Percentiles rank a stretch among this genome's conserved stretches.
Evolutionary conservation across 1,140 invertebrate genomes (phyloP).

Genomic region (Lordiphosa stackelbergi): DNA sequence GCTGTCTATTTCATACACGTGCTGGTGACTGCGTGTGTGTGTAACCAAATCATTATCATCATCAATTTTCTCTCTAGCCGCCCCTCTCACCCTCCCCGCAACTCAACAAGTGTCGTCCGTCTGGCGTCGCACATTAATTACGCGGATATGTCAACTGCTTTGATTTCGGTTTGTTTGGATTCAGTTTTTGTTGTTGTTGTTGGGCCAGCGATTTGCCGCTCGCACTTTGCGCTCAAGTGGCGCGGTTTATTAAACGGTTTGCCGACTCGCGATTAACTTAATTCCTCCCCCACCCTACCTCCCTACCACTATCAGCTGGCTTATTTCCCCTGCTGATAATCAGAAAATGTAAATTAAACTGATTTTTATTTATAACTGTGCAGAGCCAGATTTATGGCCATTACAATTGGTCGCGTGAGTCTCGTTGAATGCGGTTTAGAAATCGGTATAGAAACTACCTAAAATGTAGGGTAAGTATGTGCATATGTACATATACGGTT

Average conservation of each 20-base stretch:
- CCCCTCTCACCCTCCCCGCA: not conserved
- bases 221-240: conserved; percentile 48
- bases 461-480: too few species aligned
- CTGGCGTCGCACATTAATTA: conserved; percentile 35
- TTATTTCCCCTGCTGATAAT: conserved; percentile 20
- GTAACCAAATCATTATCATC: conserved; percentile 7
- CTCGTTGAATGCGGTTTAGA: too few species aligned
- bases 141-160: conserved; percentile 31
- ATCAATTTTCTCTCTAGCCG: conserved; percentile 1
- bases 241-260: conserved; percentile 51
- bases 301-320: conserved; percentile 13
- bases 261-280: conserved; percentile 34
- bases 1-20: conserved; percentile 3
- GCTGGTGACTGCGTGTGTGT: not conserved
- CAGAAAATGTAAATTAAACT: conserved; percentile 23
- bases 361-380: conserved; percentile 1
- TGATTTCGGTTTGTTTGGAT: conserved; percentile 14
- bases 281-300: conserved; percentile 5
- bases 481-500: too few species aligned
- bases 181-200: conserved; percentile 21
- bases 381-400: too few species aligned
- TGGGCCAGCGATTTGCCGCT: conserved; percentile 23
- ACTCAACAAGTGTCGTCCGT: conserved; percentile 28
- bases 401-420: too few species aligned
- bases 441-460: too few species aligned